Conservation (phyloP, 2,797 vertebrate genomes). For the Coendou prehensilis region DNA sequence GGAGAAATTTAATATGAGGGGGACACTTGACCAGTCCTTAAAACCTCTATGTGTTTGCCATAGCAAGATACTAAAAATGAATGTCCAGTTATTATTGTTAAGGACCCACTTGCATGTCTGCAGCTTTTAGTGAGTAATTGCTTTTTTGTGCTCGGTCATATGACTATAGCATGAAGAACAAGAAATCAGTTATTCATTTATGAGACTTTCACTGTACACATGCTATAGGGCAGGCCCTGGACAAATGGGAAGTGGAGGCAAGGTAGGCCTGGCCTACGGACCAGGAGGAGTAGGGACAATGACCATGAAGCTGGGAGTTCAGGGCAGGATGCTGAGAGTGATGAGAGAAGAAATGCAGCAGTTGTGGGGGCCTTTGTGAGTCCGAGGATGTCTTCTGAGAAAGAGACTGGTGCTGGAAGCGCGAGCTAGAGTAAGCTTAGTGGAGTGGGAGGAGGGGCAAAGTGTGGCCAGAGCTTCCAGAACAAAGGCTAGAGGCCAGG, state of each 20-base stretch:
- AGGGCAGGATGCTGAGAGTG: neutral
- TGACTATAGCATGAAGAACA: neutral
- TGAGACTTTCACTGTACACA: accelerated
- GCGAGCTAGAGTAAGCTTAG: neutral
- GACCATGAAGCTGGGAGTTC: neutral
- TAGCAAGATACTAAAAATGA: neutral
- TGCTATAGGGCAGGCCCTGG: neutral
- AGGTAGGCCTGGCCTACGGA: neutral
- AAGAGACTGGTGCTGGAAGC: neutral
- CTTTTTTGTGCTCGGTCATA: neutral
- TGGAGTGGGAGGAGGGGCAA: neutral
- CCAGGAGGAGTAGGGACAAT: neutral
- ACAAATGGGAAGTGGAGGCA: neutral
- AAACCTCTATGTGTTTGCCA: neutral
- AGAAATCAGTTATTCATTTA: neutral
- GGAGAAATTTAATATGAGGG: neutral
- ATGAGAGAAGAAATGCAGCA: neutral
- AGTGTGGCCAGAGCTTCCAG: neutral
- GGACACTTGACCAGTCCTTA: neutral
- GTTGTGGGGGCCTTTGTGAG: accelerated
- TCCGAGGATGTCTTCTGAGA: neutral
- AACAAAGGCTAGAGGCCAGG: neutral
- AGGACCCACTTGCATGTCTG: neutral
- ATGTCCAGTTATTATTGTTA: neutral
- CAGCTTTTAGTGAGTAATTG: neutral